A percentile compares a stretch with the other conserved stretches of the same genome.
These are phyloP conservation scores for Hemicentrotus pulcherrimus DNA, from an alignment of 35 echinoderm and acorn worm genomes.

Conservation along the genomic window DNA sequence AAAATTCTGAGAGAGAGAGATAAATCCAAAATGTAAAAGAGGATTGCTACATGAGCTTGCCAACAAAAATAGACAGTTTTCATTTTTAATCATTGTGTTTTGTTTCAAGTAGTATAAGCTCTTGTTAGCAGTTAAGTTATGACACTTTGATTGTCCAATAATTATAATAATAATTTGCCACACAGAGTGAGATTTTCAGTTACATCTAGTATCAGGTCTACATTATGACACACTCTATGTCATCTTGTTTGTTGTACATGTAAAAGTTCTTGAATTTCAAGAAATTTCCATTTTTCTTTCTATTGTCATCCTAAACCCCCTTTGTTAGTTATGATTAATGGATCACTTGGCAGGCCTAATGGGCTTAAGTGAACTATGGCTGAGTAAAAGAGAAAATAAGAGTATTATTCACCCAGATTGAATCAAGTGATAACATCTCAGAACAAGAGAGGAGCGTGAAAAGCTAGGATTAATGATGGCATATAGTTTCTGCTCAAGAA, in stretches of 20 bases:
- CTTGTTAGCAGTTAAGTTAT: not conserved
- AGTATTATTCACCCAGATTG: not conserved
- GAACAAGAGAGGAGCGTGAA: not conserved
- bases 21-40: no score
- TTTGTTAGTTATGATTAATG: not conserved
- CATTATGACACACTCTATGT: not conserved
- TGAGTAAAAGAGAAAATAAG: not conserved
- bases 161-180: no score
- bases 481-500: not conserved
- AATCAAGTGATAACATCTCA: not conserved
- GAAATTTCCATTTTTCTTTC: not conserved
- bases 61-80: not conserved
- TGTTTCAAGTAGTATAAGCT: not conserved
- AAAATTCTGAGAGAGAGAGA: no score
- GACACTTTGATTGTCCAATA: not conserved
- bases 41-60: no score
- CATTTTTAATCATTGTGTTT: not conserved
- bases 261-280: not conserved
- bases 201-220: not conserved
- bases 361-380: not conserved
- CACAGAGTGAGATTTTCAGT: not conserved
- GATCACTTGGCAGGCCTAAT: not conserved
- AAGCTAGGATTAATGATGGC: not conserved
- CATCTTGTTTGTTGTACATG: not conserved
- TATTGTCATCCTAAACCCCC: not conserved